phyloP scores from a whole-genome alignment of 2,888 invertebrate genomes.

The Cantharis rustica region DNA sequence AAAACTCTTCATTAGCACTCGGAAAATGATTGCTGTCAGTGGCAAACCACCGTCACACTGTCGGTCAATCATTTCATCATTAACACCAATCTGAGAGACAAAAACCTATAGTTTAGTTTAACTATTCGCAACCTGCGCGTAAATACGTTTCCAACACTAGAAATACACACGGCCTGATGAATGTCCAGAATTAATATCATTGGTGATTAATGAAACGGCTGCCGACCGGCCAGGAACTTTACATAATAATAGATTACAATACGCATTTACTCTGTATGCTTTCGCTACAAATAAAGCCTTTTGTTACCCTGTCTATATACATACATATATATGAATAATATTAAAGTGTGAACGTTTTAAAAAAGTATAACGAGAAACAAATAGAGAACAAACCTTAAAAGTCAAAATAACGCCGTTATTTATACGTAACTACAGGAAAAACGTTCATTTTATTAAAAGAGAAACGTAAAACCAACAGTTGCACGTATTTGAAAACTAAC shows the following conservation, averaged over 20 bases:
- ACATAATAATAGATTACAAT: conserved; percentile 41
- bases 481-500: conserved; percentile 18
- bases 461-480: conserved; percentile 21
- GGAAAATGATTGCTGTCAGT: conserved; percentile 56
- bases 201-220: conserved; percentile 50
- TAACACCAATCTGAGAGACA: conserved; percentile 36
- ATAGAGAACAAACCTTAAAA: conserved; percentile 4
- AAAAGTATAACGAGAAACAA: not conserved
- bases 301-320: conserved; percentile 29
- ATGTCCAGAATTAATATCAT: conserved; percentile 52
- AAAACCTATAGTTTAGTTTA: conserved; percentile 37
- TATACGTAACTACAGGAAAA: not conserved
- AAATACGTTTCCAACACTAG: conserved; percentile 20
- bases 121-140: conserved; percentile 36
- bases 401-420: conserved; percentile 2
- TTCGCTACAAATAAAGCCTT: conserved; percentile 29
- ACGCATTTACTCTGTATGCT: conserved; percentile 34
- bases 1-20: conserved; percentile 58
- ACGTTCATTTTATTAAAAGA: conserved; percentile 6
- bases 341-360: not conserved
- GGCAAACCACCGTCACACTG: conserved; percentile 47
- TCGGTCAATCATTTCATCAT: conserved; percentile 55
- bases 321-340: conserved; percentile 9
- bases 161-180: conserved; percentile 50
- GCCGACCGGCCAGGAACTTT: conserved; percentile 46